These are phyloP conservation scores for Apodemia duryi DNA, from an alignment of 2,888 invertebrate genomes.

Conservation along the genomic window DNA sequence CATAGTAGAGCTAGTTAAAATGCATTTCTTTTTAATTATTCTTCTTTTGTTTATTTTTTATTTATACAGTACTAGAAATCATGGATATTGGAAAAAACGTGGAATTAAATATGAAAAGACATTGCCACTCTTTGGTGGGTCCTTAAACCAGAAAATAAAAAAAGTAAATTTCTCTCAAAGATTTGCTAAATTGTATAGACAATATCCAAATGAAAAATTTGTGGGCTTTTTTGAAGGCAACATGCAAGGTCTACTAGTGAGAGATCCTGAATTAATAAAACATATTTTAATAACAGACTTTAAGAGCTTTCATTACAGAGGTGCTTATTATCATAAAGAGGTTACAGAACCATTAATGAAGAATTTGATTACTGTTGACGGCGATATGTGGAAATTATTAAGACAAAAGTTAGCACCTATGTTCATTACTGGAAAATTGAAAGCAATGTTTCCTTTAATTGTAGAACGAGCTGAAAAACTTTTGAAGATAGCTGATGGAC, in stretches of 20 bases:
- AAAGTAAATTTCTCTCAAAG: constrained; percentile 6
- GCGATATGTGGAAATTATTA: too few species aligned
- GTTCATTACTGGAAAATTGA: constrained; percentile 42
- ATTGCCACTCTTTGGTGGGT: constrained; percentile 42
- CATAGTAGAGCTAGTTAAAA: not conserved
- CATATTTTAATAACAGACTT: constrained; percentile 46
- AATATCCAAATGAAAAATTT: constrained; percentile 47
- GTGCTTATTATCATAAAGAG: constrained; percentile 38
- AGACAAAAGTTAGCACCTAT: constrained; percentile 31
- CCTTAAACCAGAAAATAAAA: constrained; percentile 23
- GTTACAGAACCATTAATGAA: too few species aligned
- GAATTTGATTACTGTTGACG: too few species aligned
- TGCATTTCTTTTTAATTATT: constrained; percentile 3
- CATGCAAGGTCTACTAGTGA: constrained; percentile 42
- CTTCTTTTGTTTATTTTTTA: constrained; percentile 34
- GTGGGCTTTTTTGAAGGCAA: constrained; percentile 48
- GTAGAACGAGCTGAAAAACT: constrained; percentile 46
- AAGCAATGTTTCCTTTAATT: too few species aligned
- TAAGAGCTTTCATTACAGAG: constrained; percentile 43
- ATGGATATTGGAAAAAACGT: constrained; percentile 44
- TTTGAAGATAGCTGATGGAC: constrained; percentile 32
- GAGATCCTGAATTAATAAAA: constrained; percentile 49
- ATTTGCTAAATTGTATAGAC: constrained; percentile 42
- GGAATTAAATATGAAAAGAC: constrained; percentile 51
- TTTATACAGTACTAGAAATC: constrained; percentile 45